Percentiles rank a stretch among this genome's conserved stretches.
phyloP scores from a whole-genome alignment of 2,113 vertebrate species.

The Urocolius indicus region DNA sequence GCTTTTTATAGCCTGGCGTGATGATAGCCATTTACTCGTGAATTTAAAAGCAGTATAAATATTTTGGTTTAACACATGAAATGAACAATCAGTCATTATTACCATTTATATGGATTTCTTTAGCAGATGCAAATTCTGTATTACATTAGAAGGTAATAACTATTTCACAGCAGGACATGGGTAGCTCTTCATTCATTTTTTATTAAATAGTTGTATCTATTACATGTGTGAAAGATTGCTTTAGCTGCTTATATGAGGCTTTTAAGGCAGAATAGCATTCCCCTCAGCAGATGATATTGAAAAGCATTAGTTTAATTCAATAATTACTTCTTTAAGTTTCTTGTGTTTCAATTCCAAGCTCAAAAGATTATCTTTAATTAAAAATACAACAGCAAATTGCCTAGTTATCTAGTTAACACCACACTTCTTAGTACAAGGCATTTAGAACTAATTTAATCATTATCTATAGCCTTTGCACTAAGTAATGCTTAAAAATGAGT shows the following conservation, averaged over 20 bases:
- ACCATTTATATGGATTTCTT: slow-evolving; percentile 21
- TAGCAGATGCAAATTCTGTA: not conserved
- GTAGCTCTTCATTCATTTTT: slow-evolving; percentile 51
- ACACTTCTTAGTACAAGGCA: not conserved
- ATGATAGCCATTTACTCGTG: not conserved
- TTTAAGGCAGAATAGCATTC: slow-evolving; percentile 26
- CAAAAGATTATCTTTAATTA: slow-evolving; percentile 40
- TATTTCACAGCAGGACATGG: slow-evolving; percentile 28
- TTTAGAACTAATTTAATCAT: slow-evolving; percentile 20
- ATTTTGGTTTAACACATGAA: not conserved
- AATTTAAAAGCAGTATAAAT: not conserved
- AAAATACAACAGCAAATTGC: slow-evolving; percentile 14
- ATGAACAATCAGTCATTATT: not conserved
- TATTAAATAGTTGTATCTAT: slow-evolving; percentile 62
- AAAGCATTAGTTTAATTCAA: slow-evolving; percentile 28
- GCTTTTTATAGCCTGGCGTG: not conserved
- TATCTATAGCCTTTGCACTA: not conserved
- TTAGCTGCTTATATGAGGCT: not conserved
- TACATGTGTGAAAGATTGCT: slow-evolving; percentile 43
- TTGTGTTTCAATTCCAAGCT: not conserved
- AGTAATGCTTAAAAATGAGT: slow-evolving; percentile 12
- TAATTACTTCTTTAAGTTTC: not conserved
- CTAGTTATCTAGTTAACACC: not conserved
- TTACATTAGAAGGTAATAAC: slow-evolving; percentile 20
- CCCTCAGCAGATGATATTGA: not conserved